Base-by-base conservation (phyloP, 1,140 invertebrate genomes). In the Frieseomelitta varia region DNA sequence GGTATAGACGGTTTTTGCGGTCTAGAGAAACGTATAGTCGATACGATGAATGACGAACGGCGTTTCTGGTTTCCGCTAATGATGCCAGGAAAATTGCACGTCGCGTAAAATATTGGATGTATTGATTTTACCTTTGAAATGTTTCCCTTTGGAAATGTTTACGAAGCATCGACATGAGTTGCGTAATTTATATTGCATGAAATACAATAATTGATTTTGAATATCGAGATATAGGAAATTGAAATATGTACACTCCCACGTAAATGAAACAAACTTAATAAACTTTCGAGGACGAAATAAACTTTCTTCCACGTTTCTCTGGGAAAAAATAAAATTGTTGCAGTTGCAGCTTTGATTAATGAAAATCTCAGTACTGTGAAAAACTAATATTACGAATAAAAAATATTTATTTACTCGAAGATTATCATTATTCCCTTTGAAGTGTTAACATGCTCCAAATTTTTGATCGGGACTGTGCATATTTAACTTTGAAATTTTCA, bases 61-160 rank as follows among this genome's bases (percentile, higher is more conserved):
- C 56, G 58, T 63, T 77, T 77, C 74, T 77, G 74, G 55, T 75
- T 75, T 39, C 55, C n/a, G 8, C n/a, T 53, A 72, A 72, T 53
- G 47, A 72, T n/a, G n/a, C 55, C 30, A 15, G 30, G 55, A 58
- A 75, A 75, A 58, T 75, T 58, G 21, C 51, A 75, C 73, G 53
- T 24, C 6, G 51, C 30, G 55, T 71, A 14, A n/a, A 6, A 58
- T 24, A 15, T 15, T 19, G 47, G 2, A n/a, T 58, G n/a, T 61
- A 75, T 75, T 58, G 73, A 75, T 58, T 75, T 75, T 58, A 24
- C 15, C 24, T 53, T 24, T 6, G 4, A 14, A n/a, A 72, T 53
- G 51, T 27, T 72, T 51, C 15, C n/a, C 4, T 17, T 27, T 2
- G 69, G n/a, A 53, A 72, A 27, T 27, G n/a, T 51, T 53, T 24